Percentiles rank a stretch among this genome's conserved stretches.
These are phyloP conservation scores for Pecten maximus DNA, from an alignment of 2,888 invertebrate genomes.

Conservation along the genomic window DNA sequence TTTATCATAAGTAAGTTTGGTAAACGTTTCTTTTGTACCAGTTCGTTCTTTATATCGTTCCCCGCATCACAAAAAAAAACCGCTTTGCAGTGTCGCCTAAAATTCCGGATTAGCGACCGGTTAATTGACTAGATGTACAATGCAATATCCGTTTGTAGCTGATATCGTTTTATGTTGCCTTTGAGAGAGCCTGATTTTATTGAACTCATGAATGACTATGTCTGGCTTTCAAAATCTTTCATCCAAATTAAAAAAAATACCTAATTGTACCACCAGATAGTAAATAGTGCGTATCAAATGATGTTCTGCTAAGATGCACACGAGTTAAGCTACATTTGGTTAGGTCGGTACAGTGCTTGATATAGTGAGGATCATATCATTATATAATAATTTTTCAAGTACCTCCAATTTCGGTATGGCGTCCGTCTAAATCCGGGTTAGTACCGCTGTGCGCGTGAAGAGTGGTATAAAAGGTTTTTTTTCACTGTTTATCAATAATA, in stretches of 20 bases:
- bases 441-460: background rate
- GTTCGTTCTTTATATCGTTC: background rate
- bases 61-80: background rate
- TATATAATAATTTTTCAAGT: background rate
- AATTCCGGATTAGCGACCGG: slow-evolving; percentile 19
- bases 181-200: background rate
- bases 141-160: slow-evolving; percentile 28
- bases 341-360: background rate
- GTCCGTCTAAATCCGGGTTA: background rate
- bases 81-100: slow-evolving; percentile 22
- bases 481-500: background rate
- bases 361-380: background rate
- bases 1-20: background rate
- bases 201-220: background rate
- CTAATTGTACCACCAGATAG: background rate
- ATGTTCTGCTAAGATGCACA: background rate
- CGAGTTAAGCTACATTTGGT: background rate
- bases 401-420: background rate
- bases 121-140: slow-evolving; percentile 30
- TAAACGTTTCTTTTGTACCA: background rate
- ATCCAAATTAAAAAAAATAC: background rate
- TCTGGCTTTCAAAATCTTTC: background rate
- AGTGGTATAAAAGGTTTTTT: background rate
- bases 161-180: background rate
- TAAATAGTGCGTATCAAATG: background rate